Evolutionary conservation across 2,888 invertebrate genomes (phyloP), one percentile per base, ranked within the genome.

Genomic region (Orchesellides sinensis): DNA sequence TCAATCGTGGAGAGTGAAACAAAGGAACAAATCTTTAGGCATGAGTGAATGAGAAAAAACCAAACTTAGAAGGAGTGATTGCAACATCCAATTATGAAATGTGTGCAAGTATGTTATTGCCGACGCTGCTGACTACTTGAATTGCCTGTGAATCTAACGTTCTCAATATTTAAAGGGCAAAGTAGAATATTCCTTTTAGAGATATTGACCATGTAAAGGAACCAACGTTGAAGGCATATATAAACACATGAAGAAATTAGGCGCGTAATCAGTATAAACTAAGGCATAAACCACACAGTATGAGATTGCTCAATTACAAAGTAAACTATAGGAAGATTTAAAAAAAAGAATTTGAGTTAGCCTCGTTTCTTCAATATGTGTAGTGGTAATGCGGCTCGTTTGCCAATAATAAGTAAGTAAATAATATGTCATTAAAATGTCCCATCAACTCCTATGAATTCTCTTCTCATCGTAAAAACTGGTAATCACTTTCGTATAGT

Each of bases 321-420:
- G 14, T 29, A 49, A 17, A 49, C 61, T 69, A 78, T 14, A 68
- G 77, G 59, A 52, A 70, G 63, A 70, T 61, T 40, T 4, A 25
- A 21, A 29, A 70, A 35, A 32, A 65, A 74, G 66, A 75, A 47
- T 68, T 66, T 65, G 63, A 66, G 65, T 23, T 70, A 70, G 78
- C 68, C 77, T 77, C 69, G 59, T 78, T 40, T 61, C 47, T 78
- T 78, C 52, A 45, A 79, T 65, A 63, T 68, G 70, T 63, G 63
- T 56, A 27, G 54, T 70, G 61, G 69, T 52, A 52, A 77, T 21
- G 56, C 69, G 78, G 78, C 78, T 79, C 63, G 78, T 70, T 79
- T 70, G 78, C 78, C 63, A 79, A 70, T 63, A n/a, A n/a, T n/a
- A n/a, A n/a, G n/a, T n/a, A 75, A 79, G 65, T 70, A 79, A 79